phyloP scores from a whole-genome alignment of 2,113 vertebrate species.

The Limanda limanda region DNA sequence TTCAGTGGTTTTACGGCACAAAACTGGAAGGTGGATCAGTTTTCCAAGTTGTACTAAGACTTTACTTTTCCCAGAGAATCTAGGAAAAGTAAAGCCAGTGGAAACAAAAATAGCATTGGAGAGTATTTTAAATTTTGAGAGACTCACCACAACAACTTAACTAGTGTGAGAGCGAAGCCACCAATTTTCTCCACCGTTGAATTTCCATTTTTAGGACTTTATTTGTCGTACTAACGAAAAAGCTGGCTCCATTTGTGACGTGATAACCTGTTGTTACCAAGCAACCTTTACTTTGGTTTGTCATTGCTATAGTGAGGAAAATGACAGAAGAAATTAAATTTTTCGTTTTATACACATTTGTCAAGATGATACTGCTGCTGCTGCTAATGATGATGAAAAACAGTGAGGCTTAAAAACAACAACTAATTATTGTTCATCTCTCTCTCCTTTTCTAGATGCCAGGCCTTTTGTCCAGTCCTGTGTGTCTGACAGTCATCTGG shows the following conservation, averaged over 20 bases:
- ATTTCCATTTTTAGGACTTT: no score
- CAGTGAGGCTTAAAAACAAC: constrained; percentile 8
- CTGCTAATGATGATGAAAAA: constrained; percentile 1
- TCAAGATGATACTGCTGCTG: no score
- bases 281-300: background rate
- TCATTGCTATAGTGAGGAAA: background rate
- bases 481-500: constrained; percentile 78
- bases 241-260: background rate
- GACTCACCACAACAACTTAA: no score
- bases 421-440: background rate
- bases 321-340: background rate
- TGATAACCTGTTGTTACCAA: background rate
- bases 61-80: background rate
- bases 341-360: background rate
- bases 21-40: no score
- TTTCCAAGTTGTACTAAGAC: no score
- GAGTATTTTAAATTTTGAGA: no score
- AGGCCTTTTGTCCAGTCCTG: constrained; percentile 72
- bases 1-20: no score
- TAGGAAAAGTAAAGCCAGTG: constrained; percentile 3
- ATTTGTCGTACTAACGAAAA: no score
- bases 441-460: constrained; percentile 62
- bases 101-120: constrained; percentile 20
- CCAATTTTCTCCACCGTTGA: no score
- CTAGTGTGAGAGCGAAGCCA: no score